Conservation (phyloP, 2,113 vertebrate genomes). For the Campylorhamphus procurvoides region DNA sequence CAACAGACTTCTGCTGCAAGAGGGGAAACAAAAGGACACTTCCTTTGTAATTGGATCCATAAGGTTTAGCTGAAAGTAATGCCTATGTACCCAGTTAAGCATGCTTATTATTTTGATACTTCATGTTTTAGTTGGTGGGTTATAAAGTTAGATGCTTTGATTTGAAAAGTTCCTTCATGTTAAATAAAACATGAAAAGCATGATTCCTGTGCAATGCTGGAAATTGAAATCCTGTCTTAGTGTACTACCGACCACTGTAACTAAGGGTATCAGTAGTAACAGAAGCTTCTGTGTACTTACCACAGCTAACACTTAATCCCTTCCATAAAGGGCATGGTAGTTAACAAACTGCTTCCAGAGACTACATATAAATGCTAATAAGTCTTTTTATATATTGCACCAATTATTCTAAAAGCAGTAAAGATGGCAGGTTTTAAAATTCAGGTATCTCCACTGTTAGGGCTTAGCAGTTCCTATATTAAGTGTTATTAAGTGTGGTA, state of each 20-base stretch:
- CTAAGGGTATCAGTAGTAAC: background rate
- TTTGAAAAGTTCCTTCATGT: background rate
- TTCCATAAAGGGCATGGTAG: background rate
- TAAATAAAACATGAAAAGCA: background rate
- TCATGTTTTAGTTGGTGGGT: background rate
- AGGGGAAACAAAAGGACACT: background rate
- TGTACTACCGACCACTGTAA: background rate
- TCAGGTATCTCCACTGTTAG: background rate
- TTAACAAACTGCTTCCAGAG: background rate
- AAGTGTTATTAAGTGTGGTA: background rate
- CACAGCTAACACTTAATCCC: background rate
- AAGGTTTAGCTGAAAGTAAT: background rate
- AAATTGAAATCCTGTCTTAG: background rate
- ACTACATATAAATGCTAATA: background rate
- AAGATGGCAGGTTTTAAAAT: background rate
- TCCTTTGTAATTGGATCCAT: background rate
- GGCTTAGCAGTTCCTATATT: background rate
- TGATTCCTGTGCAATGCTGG: background rate
- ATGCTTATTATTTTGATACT: background rate
- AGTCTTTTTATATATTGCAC: background rate
- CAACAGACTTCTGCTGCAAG: background rate
- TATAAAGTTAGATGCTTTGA: background rate
- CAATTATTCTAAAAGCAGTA: background rate
- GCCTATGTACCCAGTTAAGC: background rate
- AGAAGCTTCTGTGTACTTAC: background rate